Conservation (phyloP, 2,888 invertebrate species). For the Aphodius granarius region DNA sequence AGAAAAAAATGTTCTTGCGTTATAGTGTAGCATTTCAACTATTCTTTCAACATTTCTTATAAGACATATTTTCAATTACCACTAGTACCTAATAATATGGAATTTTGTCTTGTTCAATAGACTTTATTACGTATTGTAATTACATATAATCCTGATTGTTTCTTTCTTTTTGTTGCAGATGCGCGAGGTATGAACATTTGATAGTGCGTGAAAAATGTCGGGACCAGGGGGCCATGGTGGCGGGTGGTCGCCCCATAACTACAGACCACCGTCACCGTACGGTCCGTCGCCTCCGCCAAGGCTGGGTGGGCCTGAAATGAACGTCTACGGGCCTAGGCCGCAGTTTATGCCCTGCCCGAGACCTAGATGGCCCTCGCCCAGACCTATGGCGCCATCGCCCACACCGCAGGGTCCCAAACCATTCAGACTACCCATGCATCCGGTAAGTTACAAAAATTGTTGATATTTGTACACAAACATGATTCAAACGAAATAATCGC, state of each 20-base stretch:
- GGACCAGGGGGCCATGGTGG: conserved; percentile 50
- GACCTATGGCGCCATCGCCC: conserved; percentile 51
- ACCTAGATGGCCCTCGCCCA: conserved; percentile 65
- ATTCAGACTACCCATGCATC: conserved; percentile 52
- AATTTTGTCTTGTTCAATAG: no score
- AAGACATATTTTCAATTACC: no score
- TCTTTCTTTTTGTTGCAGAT: conserved; percentile 20
- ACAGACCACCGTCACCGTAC: conserved; percentile 76
- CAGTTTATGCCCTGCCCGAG: conserved; percentile 66
- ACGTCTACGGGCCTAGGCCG: conserved; percentile 55
- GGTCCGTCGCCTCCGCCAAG: conserved; percentile 75
- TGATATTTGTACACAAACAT: no score
- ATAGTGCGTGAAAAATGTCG: conserved; percentile 45
- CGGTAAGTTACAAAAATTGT: conserved; percentile 46
- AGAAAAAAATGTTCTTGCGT: no score
- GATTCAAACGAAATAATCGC: neutral
- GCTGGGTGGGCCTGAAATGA: conserved; percentile 54
- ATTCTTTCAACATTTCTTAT: no score
- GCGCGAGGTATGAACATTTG: conserved; percentile 20
- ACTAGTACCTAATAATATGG: no score
- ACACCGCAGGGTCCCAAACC: conserved; percentile 54
- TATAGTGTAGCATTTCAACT: no score
- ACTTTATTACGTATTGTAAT: no score
- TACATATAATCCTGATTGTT: neutral
- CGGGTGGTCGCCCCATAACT: conserved; percentile 64